Evolutionary conservation across 2,888 invertebrate species (phyloP), one percentile per base, ranked within the genome.

Genomic region (Habrosyne pyritoides): DNA sequence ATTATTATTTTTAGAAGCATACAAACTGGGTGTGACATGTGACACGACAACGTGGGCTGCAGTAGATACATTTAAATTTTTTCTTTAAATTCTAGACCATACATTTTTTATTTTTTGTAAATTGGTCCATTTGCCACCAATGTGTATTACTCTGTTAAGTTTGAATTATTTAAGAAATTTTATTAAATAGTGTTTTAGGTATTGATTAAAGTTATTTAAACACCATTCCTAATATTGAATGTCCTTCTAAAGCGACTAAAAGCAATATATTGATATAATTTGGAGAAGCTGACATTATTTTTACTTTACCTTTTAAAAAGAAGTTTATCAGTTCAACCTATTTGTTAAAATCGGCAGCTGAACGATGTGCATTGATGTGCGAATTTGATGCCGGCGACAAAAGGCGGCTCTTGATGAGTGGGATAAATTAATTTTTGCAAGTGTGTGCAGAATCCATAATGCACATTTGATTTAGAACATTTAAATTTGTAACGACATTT

Each of bases 331-430:
- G 75, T 79, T 71, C 64, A 69, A 66, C 73, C 76, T 80, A 85
- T 87, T 87, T 85, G 85, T 86, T 84, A 76, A 76, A 78, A 84
- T 81, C 81, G 78, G 83, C 91, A 91, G 91, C 89, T 90, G 90
- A 73, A 61, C 67, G 60, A 63, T 71, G 71, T 73, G 71, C 87
- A 87, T 69, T 81, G 74, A 69, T 75, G 83, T 84, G 85, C 83
- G 79, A 86, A 84, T 75, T 82, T 71, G 73, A 77, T 76, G 75
- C 77, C 70, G 73, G 75, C 78, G 83, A 90, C 88, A 90, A 91
- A 81, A 80, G 79, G 64, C 66, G 42, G 71, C 75, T 73, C 83
- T 82, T 84, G 86, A 89, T 89, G 84, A 86, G 81, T 73, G 72
- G 79, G 80, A 83, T 84, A 87, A 87, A 87, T 86, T 85, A 84